Evolutionary conservation across 2,797 vertebrate species (phyloP).

Genomic region (Notolepis coatsorum): DNA sequence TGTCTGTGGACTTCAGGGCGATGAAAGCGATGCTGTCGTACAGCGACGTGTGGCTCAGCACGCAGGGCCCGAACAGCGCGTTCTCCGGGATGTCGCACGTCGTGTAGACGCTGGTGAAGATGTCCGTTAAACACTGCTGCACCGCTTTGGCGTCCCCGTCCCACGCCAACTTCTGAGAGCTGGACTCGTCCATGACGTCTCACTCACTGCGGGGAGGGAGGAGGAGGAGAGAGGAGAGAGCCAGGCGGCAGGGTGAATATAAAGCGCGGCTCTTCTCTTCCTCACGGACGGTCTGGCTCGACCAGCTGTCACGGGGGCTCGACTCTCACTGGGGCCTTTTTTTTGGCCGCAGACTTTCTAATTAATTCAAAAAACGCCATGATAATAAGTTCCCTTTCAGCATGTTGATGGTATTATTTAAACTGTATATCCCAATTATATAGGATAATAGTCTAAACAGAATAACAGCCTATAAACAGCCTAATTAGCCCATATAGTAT

Average conservation of each 20-base stretch:
- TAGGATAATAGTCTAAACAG: too few relatives aligned
- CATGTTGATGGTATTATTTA: conserved; percentile 27
- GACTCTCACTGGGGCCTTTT: conserved; percentile 35
- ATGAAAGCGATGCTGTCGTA: conserved; percentile 99
- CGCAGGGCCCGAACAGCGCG: conserved; percentile 96
- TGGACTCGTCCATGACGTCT: conserved; percentile 90
- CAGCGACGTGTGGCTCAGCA: conserved; percentile 95
- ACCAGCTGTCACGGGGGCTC: conserved; percentile 60
- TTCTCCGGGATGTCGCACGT: conserved; percentile 97
- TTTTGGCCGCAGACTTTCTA: conserved; percentile 37
- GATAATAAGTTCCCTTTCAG: conserved; percentile 36
- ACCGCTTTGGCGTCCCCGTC: conserved; percentile 95
- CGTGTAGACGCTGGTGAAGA: conserved; percentile 97
- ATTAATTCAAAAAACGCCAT: conserved; percentile 59
- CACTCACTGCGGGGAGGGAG: conserved; percentile 8
- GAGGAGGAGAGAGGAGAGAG: neutral
- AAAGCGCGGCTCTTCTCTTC: neutral
- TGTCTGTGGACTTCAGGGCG: conserved; percentile 96
- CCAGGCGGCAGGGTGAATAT: too few relatives aligned
- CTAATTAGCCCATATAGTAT: too few relatives aligned
- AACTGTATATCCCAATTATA: too few relatives aligned
- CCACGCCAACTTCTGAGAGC: conserved; percentile 89
- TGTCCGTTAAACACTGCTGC: conserved; percentile 97
- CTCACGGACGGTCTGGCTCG: conserved; percentile 46
- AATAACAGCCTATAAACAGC: too few relatives aligned